phyloP scores from a whole-genome alignment of 2,888 invertebrate genomes.

The Eilema depressum region DNA sequence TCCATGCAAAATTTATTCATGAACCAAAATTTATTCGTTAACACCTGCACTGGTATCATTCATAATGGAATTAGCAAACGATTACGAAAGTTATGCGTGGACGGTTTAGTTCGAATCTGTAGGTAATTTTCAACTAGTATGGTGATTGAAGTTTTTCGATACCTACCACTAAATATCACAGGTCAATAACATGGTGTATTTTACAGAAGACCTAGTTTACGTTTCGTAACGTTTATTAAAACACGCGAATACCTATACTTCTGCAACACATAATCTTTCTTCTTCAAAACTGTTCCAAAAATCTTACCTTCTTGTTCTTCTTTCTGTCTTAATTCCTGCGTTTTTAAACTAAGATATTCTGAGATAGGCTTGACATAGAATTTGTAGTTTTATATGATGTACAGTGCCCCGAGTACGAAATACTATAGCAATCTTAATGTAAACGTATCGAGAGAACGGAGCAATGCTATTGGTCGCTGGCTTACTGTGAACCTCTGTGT shows the following conservation, averaged over 20 bases:
- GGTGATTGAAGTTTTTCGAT: slow-evolving; percentile 25
- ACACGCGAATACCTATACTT: not conserved
- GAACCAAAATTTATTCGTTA: slow-evolving; percentile 35
- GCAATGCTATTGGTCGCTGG: too few species aligned
- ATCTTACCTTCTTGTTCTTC: too few species aligned
- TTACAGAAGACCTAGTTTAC: slow-evolving; percentile 16
- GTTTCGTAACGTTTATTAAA: not conserved
- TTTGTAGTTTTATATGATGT: too few species aligned
- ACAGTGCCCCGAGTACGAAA: too few species aligned
- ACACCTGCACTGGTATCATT: slow-evolving; percentile 39
- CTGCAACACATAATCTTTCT: too few species aligned
- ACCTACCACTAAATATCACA: slow-evolving; percentile 26
- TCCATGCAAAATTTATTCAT: slow-evolving; percentile 20
- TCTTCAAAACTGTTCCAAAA: too few species aligned
- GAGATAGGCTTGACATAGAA: too few species aligned
- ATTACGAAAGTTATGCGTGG: not conserved
- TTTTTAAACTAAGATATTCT: too few species aligned
- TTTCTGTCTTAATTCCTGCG: too few species aligned
- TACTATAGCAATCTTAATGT: too few species aligned
- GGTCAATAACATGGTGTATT: slow-evolving; percentile 39
- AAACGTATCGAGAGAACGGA: too few species aligned
- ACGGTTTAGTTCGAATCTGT: slow-evolving; percentile 25
- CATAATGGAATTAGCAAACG: slow-evolving; percentile 35
- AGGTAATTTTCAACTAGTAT: slow-evolving; percentile 19
- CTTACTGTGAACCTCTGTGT: too few species aligned